These are phyloP conservation scores for Stomatorhinus walkeri DNA, from an alignment of 2,797 vertebrate genomes.

Conservation along the genomic window DNA sequence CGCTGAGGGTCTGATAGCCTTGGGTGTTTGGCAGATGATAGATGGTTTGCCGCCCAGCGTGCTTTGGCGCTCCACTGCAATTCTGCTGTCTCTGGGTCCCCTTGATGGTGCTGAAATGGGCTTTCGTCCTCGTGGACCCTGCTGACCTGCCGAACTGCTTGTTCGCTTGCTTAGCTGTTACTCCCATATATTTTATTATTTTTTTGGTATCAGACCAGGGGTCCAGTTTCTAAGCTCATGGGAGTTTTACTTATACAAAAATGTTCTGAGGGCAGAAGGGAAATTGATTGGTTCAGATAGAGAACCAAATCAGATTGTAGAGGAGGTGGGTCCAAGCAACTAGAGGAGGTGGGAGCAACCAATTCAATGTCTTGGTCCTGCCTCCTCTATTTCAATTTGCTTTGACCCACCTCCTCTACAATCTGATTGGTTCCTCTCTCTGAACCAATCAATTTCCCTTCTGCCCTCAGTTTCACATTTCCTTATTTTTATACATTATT, in stretches of 20 bases:
- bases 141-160: background rate
- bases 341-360: background rate
- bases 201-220: background rate
- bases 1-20: background rate
- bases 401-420: background rate
- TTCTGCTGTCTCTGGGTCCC: background rate
- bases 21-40: background rate
- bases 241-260: background rate
- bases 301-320: background rate
- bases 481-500: background rate
- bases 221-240: background rate
- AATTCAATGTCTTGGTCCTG: background rate
- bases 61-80: background rate
- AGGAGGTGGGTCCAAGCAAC: background rate
- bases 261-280: background rate
- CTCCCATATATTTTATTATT: background rate
- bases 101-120: background rate
- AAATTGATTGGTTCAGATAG: background rate
- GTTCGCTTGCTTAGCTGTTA: background rate
- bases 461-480: background rate
- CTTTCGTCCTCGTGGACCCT: background rate
- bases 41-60: background rate
- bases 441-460: background rate
- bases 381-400: too few species aligned
- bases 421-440: background rate